phyloP scores from a whole-genome alignment of 2,888 invertebrate species.

The Cosmia pyralina region DNA sequence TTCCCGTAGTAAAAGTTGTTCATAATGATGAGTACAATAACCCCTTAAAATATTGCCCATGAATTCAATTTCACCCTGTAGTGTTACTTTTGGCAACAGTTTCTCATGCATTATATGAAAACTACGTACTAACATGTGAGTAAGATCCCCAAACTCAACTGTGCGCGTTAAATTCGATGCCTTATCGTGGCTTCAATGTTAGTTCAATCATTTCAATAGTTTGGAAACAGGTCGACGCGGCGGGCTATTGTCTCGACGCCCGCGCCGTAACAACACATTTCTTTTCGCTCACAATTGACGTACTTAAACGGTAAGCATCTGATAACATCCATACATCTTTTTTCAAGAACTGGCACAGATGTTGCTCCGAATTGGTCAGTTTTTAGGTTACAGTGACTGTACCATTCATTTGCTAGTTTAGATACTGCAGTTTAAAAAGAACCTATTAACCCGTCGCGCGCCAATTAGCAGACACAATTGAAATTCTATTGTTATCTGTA shows the following conservation, averaged over 20 bases:
- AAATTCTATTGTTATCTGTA: too few relatives aligned
- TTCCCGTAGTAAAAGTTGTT: too few relatives aligned
- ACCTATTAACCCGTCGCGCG: too few relatives aligned
- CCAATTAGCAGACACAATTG: too few relatives aligned
- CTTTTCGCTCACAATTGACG: slow-evolving; percentile 31
- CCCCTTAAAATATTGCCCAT: too few relatives aligned
- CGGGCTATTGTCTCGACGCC: slow-evolving; percentile 44
- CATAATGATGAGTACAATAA: too few relatives aligned
- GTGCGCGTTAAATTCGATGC: neutral
- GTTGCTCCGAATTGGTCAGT: slow-evolving; percentile 24
- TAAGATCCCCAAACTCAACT: neutral
- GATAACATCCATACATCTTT: slow-evolving; percentile 31
- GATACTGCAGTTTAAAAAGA: neutral
- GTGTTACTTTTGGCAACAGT: neutral
- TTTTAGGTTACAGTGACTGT: neutral
- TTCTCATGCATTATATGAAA: neutral
- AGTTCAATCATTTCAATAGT: slow-evolving; percentile 33
- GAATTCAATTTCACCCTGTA: too few relatives aligned
- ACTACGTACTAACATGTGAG: too few relatives aligned
- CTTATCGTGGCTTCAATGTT: slow-evolving; percentile 39
- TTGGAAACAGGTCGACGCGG: slow-evolving; percentile 32
- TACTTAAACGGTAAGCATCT: slow-evolving; percentile 32
- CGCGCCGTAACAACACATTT: slow-evolving; percentile 43
- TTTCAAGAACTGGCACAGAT: slow-evolving; percentile 16
- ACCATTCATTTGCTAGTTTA: neutral